These are phyloP conservation scores for Allophyes oxyacanthae DNA, from an alignment of 2,888 invertebrate genomes.

Conservation along the genomic window DNA sequence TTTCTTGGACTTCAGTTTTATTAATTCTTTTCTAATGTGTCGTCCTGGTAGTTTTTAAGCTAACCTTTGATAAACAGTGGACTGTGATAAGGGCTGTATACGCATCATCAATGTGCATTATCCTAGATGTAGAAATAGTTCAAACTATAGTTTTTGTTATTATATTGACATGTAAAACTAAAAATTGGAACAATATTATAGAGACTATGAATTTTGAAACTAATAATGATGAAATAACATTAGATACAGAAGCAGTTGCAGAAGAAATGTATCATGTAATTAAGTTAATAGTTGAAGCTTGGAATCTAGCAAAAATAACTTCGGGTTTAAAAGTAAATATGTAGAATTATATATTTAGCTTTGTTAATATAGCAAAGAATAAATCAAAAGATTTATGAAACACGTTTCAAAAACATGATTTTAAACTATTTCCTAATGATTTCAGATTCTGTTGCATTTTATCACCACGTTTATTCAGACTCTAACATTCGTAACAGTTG, in stretches of 20 bases:
- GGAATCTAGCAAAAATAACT: slow-evolving; percentile 15
- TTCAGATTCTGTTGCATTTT: slow-evolving; percentile 34
- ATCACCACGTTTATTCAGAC: slow-evolving; percentile 39
- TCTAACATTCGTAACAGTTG: slow-evolving; percentile 16
- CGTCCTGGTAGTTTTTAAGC: slow-evolving; percentile 21
- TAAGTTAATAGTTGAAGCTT: slow-evolving; percentile 21
- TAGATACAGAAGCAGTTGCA: slow-evolving; percentile 13
- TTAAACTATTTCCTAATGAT: background rate
- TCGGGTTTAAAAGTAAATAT: too few relatives aligned
- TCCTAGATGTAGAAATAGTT: slow-evolving; percentile 33
- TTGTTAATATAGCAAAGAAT: too few relatives aligned
- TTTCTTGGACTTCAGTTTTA: background rate
- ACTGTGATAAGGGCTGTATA: slow-evolving; percentile 25
- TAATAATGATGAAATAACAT: slow-evolving; percentile 14
- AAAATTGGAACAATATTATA: slow-evolving; percentile 25
- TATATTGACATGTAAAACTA: slow-evolving; percentile 28
- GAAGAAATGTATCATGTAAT: slow-evolving; percentile 12
- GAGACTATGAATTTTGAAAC: slow-evolving; percentile 14
- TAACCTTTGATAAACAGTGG: slow-evolving; percentile 21
- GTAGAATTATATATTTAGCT: too few relatives aligned
- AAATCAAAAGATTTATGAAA: too few relatives aligned
- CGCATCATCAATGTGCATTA: slow-evolving; percentile 11
- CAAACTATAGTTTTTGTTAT: slow-evolving; percentile 10
- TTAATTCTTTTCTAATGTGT: slow-evolving; percentile 1
- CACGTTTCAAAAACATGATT: too few relatives aligned